Conservation (phyloP, 2,113 vertebrate species). For the Clarias magur region DNA sequence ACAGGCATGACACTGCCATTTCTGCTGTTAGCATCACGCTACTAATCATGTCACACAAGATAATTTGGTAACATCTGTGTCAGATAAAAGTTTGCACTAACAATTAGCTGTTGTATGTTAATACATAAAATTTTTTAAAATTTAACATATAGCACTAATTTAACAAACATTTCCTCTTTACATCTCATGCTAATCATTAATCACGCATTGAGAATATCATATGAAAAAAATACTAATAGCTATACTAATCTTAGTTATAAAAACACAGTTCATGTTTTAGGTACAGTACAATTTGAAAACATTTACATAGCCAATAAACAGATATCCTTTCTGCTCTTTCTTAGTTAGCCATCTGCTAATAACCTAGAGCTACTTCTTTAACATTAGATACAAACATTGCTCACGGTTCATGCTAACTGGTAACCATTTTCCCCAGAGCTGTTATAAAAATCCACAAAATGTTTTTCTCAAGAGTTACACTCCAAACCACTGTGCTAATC, state of each 20-base stretch:
- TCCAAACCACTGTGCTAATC: neutral
- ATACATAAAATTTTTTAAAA: neutral
- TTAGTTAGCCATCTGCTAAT: neutral
- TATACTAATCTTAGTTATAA: neutral
- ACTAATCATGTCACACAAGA: neutral
- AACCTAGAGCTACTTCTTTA: neutral
- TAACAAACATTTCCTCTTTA: neutral
- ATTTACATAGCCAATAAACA: neutral
- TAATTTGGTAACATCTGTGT: no score
- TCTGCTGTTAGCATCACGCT: slow-evolving; percentile 38
- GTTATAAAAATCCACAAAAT: neutral
- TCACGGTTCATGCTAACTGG: neutral
- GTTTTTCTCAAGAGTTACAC: neutral
- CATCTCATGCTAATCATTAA: neutral
- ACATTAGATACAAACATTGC: neutral
- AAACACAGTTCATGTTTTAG: neutral
- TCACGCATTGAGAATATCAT: neutral
- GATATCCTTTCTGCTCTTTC: neutral
- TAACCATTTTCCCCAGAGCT: neutral
- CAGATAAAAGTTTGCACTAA: neutral
- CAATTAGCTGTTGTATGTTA: neutral
- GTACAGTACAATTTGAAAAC: neutral
- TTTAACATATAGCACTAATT: neutral
- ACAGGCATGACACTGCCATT: slow-evolving; percentile 50
- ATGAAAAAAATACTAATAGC: slow-evolving; percentile 4